These are phyloP conservation scores for Litocranius walleri DNA, from an alignment of 2,113 vertebrate species.

Conservation along the genomic window DNA sequence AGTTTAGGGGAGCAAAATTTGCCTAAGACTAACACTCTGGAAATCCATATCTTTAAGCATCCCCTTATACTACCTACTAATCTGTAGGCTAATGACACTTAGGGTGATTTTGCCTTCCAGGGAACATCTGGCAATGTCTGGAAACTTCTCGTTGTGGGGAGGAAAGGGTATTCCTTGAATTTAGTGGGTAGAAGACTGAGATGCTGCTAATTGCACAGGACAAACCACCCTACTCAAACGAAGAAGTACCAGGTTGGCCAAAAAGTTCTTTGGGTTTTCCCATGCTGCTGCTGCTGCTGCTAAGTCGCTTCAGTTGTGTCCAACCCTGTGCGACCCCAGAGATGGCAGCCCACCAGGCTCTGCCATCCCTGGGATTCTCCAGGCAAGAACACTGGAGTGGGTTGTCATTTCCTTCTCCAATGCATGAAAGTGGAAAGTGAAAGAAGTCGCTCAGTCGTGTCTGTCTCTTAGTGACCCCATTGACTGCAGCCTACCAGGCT, in stretches of 20 bases:
- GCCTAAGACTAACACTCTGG: not conserved
- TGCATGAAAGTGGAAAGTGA: too few relatives aligned
- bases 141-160: not conserved
- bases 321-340: too few relatives aligned
- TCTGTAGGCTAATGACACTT: not conserved
- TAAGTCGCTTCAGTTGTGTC: too few relatives aligned
- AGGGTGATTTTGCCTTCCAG: not conserved
- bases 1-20: not conserved
- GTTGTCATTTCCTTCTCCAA: too few relatives aligned
- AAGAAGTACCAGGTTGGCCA: not conserved
- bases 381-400: too few relatives aligned
- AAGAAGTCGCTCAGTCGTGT: too few relatives aligned
- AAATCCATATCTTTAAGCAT: not conserved
- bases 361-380: too few relatives aligned
- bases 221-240: not conserved
- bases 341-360: too few relatives aligned
- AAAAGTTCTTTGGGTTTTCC: not conserved
- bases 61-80: not conserved
- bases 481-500: too few relatives aligned
- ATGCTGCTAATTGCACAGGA: not conserved
- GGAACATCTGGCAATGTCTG: not conserved
- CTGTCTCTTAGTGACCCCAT: too few relatives aligned
- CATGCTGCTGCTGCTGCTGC: too few relatives aligned
- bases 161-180: not conserved
- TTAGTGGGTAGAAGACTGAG: not conserved